Percentiles rank a stretch among this genome's conserved stretches.
phyloP scores from a whole-genome alignment of 2,888 invertebrate species.

The Rhogogaster chlorosoma region DNA sequence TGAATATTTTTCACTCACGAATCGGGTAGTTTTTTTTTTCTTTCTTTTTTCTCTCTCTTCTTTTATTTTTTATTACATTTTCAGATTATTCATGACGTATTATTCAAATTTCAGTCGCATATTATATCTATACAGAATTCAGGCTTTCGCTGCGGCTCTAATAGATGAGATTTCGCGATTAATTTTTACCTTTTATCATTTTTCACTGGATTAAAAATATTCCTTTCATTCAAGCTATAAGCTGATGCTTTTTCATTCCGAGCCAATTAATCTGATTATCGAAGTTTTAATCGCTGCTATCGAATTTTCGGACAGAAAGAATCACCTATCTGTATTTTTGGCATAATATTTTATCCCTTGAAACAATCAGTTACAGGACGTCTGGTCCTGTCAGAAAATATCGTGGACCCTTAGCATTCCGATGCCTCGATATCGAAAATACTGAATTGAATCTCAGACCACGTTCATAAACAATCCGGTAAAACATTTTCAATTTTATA shows the following conservation, averaged over 20 bases:
- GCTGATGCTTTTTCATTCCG: not conserved
- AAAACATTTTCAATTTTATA: constrained; percentile 19
- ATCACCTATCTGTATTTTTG: not conserved
- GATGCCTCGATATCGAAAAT: not conserved
- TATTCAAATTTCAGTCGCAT: not conserved
- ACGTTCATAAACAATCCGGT: constrained; percentile 36
- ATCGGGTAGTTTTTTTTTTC: not conserved
- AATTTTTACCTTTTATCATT: not conserved
- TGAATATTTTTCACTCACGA: constrained; percentile 22
- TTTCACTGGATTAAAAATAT: not conserved
- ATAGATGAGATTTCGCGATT: not conserved
- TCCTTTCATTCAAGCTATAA: not conserved
- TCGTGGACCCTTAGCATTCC: not conserved
- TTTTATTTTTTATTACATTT: not conserved
- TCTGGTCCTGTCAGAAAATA: not conserved
- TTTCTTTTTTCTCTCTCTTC: too few species aligned
- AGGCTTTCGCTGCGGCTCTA: not conserved
- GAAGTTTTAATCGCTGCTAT: too few species aligned
- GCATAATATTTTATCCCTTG: not conserved
- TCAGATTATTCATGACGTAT: not conserved
- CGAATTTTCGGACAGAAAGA: not conserved
- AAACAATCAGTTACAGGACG: not conserved
- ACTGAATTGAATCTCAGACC: constrained; percentile 36
- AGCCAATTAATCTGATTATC: too few species aligned
- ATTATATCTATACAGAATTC: not conserved